Evolutionary conservation across 2,113 vertebrate genomes (phyloP), one percentile per base, ranked within the genome.

Genomic region (pig (Sus scrofa)): DNA sequence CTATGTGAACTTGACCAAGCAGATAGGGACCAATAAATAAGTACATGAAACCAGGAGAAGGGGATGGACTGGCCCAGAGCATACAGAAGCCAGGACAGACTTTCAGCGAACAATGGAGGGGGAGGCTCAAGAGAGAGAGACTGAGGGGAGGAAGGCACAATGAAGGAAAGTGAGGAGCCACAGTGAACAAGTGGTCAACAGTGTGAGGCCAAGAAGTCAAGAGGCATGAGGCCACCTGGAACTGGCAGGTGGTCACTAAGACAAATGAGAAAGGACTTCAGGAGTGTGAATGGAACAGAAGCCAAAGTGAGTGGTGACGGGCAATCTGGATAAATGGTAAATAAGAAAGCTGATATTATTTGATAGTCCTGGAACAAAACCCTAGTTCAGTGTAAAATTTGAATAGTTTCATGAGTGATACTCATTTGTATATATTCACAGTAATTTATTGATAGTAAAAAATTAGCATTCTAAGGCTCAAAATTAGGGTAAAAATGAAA

Each of bases 401-500:
- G 12, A 83, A 91, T 13, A 71, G 79, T 62, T 63, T 95, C 2
- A 75, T n/a, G 27, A 81, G 15, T 26, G n/a, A 78, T 60, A 83
- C 7, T 83, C 44, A 84, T 44, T 16, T 84, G n/a, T 50, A 34
- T 50, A 68, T 32, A 52, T 44, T 77, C 20, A 70, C 2, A 90
- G 58, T 11, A 32, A 7, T 56, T 16, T 9, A 73, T 0, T 89
- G 63, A 86, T 74, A 62, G 74, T 30, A 94, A 71, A 89, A 54
- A 81, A n/a, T 84, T 65, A 67, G 54, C 30, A 56, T 56, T 78
- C 70, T 39, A 63, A 83, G 27, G 58, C 44, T 93, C 70, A 90
- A 86, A n/a, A 70, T 37, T 44, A 78, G 60, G 15, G 16, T 73
- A 54, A 87, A 92, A 93, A 84, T 52, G 27, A 91, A 85, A 94